These are phyloP conservation scores for Pogonomyrmex californicus DNA, from an alignment of 1,140 invertebrate species.

Conservation along the genomic window DNA sequence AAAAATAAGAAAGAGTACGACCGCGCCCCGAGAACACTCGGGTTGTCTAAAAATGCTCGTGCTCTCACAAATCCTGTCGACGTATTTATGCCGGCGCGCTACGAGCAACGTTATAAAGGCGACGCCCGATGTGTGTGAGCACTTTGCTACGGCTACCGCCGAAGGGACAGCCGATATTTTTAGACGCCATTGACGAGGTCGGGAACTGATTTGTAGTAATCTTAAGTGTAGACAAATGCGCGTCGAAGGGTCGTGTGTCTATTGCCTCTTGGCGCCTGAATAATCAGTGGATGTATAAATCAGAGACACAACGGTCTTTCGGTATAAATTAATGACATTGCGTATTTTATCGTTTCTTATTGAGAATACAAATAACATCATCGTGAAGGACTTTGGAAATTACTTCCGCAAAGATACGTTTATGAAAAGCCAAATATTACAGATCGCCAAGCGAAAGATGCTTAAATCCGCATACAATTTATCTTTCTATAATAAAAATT, in stretches of 20 bases:
- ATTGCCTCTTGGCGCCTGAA: conserved; percentile 51
- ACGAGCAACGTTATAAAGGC: conserved; percentile 20
- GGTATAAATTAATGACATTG: conserved; percentile 1
- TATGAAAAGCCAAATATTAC: too few relatives aligned
- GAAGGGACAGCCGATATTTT: conserved; percentile 66
- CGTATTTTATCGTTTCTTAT: neutral
- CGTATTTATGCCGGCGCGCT: conserved; percentile 67
- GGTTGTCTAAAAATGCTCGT: conserved; percentile 41
- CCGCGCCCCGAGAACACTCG: conserved; percentile 3
- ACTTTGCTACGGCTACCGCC: conserved; percentile 16
- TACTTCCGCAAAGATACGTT: neutral
- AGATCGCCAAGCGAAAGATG: neutral
- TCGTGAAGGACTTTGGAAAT: neutral
- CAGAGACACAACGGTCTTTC: neutral
- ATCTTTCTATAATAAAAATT: neutral
- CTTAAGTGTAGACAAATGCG: conserved; percentile 55
- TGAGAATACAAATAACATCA: neutral
- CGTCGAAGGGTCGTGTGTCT: conserved; percentile 11
- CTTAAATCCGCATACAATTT: neutral
- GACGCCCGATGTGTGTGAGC: conserved; percentile 11
- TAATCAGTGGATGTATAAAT: conserved; percentile 32
- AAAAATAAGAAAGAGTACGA: conserved; percentile 30
- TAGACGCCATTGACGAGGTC: conserved; percentile 71
- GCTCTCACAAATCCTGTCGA: conserved; percentile 72
- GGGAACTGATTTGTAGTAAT: conserved; percentile 72